Base-by-base conservation (phyloP, 2,113 vertebrate species). In the Petrocephalus microphthalmus region DNA sequence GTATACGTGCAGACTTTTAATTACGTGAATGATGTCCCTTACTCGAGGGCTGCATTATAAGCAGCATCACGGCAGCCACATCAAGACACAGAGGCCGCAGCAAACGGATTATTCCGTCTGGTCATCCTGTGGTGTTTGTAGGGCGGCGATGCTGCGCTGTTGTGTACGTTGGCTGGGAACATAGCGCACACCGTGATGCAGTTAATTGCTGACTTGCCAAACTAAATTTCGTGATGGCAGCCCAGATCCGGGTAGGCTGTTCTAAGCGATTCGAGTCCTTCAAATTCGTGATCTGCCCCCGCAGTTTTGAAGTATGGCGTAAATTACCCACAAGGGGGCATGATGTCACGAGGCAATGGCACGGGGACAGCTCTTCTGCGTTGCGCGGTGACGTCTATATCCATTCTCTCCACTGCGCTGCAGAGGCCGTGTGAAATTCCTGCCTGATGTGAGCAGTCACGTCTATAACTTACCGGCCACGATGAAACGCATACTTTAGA, bases 251-350 rank as follows among this genome's bases (percentile, higher is more conserved):
- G 60, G 11, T 64, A 64, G 60, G 60, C 10, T 67, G 60, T 67
- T 3, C 8, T 42, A 19, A 42, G 15, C 15, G 6, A 15, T 5
- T 78, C 71, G 4, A 37, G 71, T 37, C 71, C 17, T 78, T 6
- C 71, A 78, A 42, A 78, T 78, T 78, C 67, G 67, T 33, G 29
- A 54, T 13, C 25, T 56, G 84, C 13, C 25, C 25, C 51, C 84
- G 15, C 22, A 56, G n/a, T n/a, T 25, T 74, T 81, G 54, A 37
- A 49, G 86, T 71, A 52, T 78, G 52, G 78, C 22, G 33, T 25
- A 20, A 57, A 57, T 20, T 60, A 83, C 74, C 87, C 87, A 83
- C 87, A 83, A 83, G 87, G 78, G 87, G 87, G 87, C 74, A 49
- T 88, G 74, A 47, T 88, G 33, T 47, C 54, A 57, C 42, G 54